These are phyloP conservation scores for Digitonthophagus gazella DNA, from an alignment of 2,888 invertebrate species.

Conservation along the genomic window DNA sequence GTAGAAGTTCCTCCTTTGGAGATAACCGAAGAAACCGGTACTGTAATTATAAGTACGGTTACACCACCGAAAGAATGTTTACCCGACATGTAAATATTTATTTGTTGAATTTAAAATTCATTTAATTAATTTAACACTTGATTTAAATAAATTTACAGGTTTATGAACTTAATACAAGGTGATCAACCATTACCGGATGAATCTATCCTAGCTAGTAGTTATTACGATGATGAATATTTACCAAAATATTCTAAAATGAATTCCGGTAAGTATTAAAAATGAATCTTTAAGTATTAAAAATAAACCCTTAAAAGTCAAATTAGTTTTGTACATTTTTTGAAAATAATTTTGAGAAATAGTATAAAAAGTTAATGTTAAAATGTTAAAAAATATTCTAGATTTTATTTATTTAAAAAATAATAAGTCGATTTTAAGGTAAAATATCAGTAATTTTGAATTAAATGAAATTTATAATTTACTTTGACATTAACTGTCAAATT, in stretches of 20 bases:
- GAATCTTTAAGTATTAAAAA: background rate
- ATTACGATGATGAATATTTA: conserved; percentile 51
- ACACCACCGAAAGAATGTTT: conserved; percentile 54
- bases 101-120: background rate
- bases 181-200: conserved; percentile 54
- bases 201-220: conserved; percentile 61
- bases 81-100: conserved; percentile 45
- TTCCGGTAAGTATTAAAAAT: conserved; percentile 36
- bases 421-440: too few relatives aligned
- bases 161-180: conserved; percentile 53
- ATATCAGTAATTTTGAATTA: too few relatives aligned
- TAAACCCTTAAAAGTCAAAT: too few relatives aligned
- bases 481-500: too few relatives aligned
- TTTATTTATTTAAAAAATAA: too few relatives aligned
- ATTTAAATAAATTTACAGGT: conserved; percentile 35
- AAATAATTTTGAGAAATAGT: too few relatives aligned
- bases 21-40: conserved; percentile 5
- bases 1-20: background rate
- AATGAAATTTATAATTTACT: too few relatives aligned
- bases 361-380: too few relatives aligned
- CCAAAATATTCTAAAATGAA: conserved; percentile 58
- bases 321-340: too few relatives aligned
- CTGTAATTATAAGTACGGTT: conserved; percentile 34
- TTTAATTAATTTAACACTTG: too few relatives aligned
- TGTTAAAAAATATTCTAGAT: too few relatives aligned